phyloP scores from a whole-genome alignment of 2,888 invertebrate species.

The Doris montereyensis region DNA sequence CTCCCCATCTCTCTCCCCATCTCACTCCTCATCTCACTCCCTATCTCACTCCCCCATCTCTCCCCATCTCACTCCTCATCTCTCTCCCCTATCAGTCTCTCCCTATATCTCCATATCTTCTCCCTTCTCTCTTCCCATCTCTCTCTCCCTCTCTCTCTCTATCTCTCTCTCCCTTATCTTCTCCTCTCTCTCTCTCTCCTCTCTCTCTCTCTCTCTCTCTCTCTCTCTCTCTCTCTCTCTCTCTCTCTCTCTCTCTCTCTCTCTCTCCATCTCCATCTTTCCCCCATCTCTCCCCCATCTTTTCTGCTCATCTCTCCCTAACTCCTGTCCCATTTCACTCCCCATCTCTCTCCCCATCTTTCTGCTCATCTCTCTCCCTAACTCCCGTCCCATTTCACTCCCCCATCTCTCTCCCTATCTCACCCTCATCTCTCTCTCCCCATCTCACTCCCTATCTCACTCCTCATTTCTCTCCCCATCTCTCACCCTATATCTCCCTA shows the following conservation, averaged over 20 bases:
- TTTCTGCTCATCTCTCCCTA: not conserved
- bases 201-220: not conserved
- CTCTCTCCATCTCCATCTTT: not conserved
- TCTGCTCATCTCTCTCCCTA: too few species aligned
- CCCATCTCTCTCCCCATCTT: too few species aligned
- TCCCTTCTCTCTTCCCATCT: not conserved
- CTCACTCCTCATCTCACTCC: not conserved
- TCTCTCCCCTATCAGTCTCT: not conserved
- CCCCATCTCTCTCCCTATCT: too few species aligned
- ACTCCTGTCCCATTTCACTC: too few species aligned
- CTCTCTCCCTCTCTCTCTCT: slow-evolving; percentile 18
- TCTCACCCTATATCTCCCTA: too few species aligned
- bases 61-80: not conserved
- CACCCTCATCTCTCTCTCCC: too few species aligned
- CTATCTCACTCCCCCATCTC: not conserved
- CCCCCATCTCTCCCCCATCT: not conserved
- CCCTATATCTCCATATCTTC: not conserved
- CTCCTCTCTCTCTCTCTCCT: not conserved
- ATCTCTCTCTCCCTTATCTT: not conserved
- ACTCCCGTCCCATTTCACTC: too few species aligned
- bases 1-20: not conserved
- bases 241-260: not conserved
- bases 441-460: not conserved
- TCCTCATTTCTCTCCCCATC: slow-evolving; percentile 1
- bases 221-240: not conserved